Base-by-base conservation (phyloP, 2,888 invertebrate genomes). In the Lottia scabra region DNA sequence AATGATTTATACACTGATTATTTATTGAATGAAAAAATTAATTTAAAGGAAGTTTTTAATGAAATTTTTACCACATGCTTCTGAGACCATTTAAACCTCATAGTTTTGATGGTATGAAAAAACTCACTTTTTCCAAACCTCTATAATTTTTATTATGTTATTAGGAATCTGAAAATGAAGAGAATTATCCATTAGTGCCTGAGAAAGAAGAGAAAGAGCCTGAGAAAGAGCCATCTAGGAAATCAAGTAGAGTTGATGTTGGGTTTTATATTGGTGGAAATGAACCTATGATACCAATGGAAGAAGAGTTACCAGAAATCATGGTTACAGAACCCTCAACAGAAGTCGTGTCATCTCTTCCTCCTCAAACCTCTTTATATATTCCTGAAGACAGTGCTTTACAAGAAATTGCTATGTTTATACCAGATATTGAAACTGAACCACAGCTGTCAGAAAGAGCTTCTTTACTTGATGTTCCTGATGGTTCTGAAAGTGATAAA, bases 261-360 rank as follows among this genome's bases (percentile, higher is more conserved):
- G 78, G 74, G 15, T 78, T 78, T 45, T 78, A 74, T 64, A 75
- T 79, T 16, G 79, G 79, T 16, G 71, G 72, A 13, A 72, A 75
- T 27, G 63, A 68, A 5, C 68, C 68, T n/a, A 62, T 38, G 0
- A 67, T 63, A 4, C 56, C 68, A n/a, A 13, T n/a, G 13, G 44
- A 44, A 13, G 43, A 30, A 43, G 66, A 64, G 0, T 30, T 19
- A 48, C n/a, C 70, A 70, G 70, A 63, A 30, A 27, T 30, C 19
- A 15, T 26, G 46, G 23, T 45, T 13, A 19, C 48, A 8, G 43
- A 38, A 15, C 12, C 63, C 64, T 44, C 12, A 15, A 16, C 13
- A 2, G 43, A 15, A 48, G 16, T 12, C 63, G 8, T 44, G 27
- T 6, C 38, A 12, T 64, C 48, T 6, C n/a, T 38, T 38, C 4